These are phyloP conservation scores for Palythoa grandis DNA, from an alignment of 92 coral and sea anemone species.

Conservation along the genomic window DNA sequence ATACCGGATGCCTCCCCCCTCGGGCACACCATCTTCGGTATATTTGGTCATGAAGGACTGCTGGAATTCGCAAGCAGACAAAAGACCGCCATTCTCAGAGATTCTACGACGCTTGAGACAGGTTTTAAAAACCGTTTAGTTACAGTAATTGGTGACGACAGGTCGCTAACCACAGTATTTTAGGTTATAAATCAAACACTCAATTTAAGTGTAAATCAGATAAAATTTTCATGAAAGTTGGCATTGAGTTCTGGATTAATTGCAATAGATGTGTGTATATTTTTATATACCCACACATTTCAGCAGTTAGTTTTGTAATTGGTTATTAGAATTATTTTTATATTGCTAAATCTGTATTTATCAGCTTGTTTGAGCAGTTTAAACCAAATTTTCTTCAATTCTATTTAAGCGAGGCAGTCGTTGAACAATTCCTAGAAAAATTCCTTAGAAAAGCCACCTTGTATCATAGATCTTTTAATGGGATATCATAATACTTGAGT, in stretches of 20 bases:
- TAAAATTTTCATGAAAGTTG: not conserved
- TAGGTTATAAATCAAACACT: not conserved
- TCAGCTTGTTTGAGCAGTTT: not conserved
- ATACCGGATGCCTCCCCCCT: slow-evolving; percentile 94
- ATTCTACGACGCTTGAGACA: slow-evolving; percentile 76
- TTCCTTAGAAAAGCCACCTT: not conserved
- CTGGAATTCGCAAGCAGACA: slow-evolving; percentile 71
- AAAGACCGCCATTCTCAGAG: slow-evolving; percentile 80
- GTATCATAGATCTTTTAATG: not conserved
- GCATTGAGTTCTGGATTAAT: not conserved
- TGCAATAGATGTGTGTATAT: not conserved
- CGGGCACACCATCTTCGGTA: slow-evolving; percentile 84
- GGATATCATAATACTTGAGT: too few species aligned
- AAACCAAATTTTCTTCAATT: not conserved
- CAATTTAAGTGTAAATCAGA: not conserved
- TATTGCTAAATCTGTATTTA: not conserved
- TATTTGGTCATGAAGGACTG: slow-evolving; percentile 93
- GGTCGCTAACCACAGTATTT: not conserved
- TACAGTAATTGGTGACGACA: not conserved
- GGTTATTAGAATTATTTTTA: not conserved
- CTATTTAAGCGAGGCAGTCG: not conserved
- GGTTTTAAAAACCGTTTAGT: slow-evolving; percentile 34
- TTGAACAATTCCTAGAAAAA: not conserved
- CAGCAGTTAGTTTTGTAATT: not conserved
- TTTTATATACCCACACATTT: not conserved